Conservation (phyloP, 2,113 vertebrate genomes). For the Grammomys surdaster region DNA sequence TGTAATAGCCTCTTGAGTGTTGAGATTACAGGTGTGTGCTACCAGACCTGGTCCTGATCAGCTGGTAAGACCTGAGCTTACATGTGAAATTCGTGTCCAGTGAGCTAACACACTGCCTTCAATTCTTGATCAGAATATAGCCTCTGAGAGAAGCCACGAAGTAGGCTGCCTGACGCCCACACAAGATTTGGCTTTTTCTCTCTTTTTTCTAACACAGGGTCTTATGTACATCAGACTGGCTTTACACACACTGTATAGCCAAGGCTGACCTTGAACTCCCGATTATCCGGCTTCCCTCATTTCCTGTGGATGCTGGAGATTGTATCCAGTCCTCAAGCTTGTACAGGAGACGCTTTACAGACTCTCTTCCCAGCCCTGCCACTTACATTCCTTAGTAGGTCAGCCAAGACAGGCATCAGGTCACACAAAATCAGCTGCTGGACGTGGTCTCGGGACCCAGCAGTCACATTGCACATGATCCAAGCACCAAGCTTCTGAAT, state of each 20-base stretch:
- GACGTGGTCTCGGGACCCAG: slow-evolving; percentile 92
- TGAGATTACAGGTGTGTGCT: background rate
- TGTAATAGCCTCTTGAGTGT: background rate
- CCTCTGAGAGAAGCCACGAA: background rate
- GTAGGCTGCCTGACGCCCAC: background rate
- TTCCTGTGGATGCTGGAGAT: background rate
- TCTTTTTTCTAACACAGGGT: background rate
- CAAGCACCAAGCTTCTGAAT: slow-evolving; percentile 95
- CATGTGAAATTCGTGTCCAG: background rate
- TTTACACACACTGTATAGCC: background rate
- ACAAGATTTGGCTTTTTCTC: background rate
- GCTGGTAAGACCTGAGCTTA: background rate
- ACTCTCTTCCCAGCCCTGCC: background rate
- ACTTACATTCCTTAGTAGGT: slow-evolving; percentile 90
- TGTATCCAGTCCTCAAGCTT: background rate
- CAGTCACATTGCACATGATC: slow-evolving; percentile 94
- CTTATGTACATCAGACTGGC: background rate
- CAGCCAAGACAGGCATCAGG: slow-evolving; percentile 89
- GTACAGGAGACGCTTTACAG: background rate
- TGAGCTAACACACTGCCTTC: background rate
- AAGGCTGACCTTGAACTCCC: background rate
- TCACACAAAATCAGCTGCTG: slow-evolving; percentile 92
- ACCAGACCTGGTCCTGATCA: background rate
- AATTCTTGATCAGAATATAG: background rate
- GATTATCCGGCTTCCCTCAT: background rate